A percentile compares a stretch with the other conserved stretches of the same genome.
phyloP scores from a whole-genome alignment of 2,797 vertebrate species.

The Girardinus metallicus region DNA sequence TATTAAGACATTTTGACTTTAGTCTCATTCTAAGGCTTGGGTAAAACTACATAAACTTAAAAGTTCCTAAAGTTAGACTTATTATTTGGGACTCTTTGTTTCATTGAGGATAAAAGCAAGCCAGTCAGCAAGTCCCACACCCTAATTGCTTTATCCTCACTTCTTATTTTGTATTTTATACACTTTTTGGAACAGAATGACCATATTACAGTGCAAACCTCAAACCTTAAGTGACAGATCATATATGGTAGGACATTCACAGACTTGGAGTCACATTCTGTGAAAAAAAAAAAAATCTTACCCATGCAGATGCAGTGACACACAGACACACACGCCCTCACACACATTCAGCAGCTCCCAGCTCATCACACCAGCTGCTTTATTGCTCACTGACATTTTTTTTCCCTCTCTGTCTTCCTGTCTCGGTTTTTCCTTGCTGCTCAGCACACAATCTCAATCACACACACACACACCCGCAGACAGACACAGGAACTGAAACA shows the following conservation, averaged over 20 bases:
- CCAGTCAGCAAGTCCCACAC: background rate
- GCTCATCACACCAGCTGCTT: slow-evolving; percentile 77
- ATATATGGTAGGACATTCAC: slow-evolving; percentile 52
- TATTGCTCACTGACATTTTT: slow-evolving; percentile 82
- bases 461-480: background rate
- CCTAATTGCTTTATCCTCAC: background rate
- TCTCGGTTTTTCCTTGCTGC: slow-evolving; percentile 58
- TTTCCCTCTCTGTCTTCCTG: slow-evolving; percentile 62
- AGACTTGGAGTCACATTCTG: slow-evolving; percentile 16
- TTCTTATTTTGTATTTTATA: too few relatives aligned
- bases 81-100: background rate
- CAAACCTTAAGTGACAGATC: slow-evolving; percentile 75
- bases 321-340: slow-evolving; percentile 41
- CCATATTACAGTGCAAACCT: slow-evolving; percentile 69
- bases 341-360: slow-evolving; percentile 70
- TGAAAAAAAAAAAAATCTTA: slow-evolving; percentile 40
- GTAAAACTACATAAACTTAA: background rate
- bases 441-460: slow-evolving; percentile 17
- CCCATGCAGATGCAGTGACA: slow-evolving; percentile 36
- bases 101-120: background rate
- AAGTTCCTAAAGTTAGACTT: background rate
- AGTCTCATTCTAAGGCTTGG: background rate
- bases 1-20: slow-evolving; percentile 2
- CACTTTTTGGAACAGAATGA: slow-evolving; percentile 54
- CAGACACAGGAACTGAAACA: slow-evolving; percentile 28